Evolutionary conservation across 2,888 invertebrate genomes (phyloP), one percentile per base, ranked within the genome.

Genomic region (Baccha elongata): DNA sequence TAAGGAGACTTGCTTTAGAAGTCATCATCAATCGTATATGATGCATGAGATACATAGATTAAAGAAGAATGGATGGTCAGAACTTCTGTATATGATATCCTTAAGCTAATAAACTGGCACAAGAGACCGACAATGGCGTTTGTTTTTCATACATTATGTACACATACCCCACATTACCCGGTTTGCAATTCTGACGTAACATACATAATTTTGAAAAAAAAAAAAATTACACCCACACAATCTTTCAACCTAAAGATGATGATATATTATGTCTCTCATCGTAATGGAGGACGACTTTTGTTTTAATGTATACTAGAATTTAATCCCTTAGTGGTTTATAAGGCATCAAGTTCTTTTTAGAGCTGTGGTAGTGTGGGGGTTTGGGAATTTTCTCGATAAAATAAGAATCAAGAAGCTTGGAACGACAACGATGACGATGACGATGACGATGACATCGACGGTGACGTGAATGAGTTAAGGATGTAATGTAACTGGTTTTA

Each of bases 11-110:
- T 42, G 53, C 58, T 7, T 48, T 60, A 65, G 68, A 53, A 19
- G 26, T 53, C 73, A 68, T 73, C 79, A 69, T 74, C 79, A 79
- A 79, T 79, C 72, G 72, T 65, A 53, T 46, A 53, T 52, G 78
- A 67, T 72, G 78, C 78, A 71, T 11, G 26, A 46, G 42, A 67
- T 15, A n/a, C n/a, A n/a, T n/a, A 42, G 23, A 32, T 26, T 1
- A 32, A 50, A 32, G 44, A 35, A 37, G 15, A 69, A 69, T 62
- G n/a, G 15, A 52, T 78, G 78, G 65, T 72, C 65, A 72, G 48
- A 46, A 55, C 55, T 32, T 53, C 55, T 23, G 78, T 53, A 78
- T 65, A 44, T 60, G 48, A 44, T 78, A 65, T 26, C 46, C 52
- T 60, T 40, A 71, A 48, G 32, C 62, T 74, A 74, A 69, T 80